Evolutionary conservation across 2,113 vertebrate species (phyloP), one percentile per base, ranked within the genome.

Genomic region (Condylura cristata): DNA sequence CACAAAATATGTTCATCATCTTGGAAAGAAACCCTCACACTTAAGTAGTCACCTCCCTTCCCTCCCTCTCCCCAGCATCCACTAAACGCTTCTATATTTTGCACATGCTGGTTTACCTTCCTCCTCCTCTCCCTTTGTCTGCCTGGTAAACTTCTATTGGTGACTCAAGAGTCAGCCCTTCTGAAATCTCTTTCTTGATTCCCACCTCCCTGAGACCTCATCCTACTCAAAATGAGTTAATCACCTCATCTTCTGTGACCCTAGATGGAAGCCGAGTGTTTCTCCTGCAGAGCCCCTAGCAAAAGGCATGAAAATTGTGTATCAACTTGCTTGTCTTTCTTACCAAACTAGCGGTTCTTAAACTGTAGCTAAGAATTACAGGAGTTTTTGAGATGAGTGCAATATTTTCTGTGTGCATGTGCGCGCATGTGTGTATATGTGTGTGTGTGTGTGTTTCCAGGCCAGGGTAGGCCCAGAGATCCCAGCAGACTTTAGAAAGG

Each of bases 21-120:
- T 1, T 0, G 10, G 4, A 22, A 65, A 17, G 41, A 84, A 71
- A 2, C 6, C 32, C 28, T 2, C 2, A 17, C 16, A 11, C 53
- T 17, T 70, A 6, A 44, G 20, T 14, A 30, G 26, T n/a, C 65
- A n/a, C 16, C 28, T 3, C 20, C 22, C 11, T 1, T 0, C 6
- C 44, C 34, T 10, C 3, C 37, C 13, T 51, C 7, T 34, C 30
- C 39, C 68, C 9, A 1, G 41, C 17, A 22, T 8, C 56, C n/a
- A 14, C n/a, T 37, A 44, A 18, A 41, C 7, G 5, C 37, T 68
- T 18, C 70, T 48, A 44, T 16, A 0, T 30, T 12, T n/a, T 11
- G 6, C 32, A 18, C 26, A 26, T 4, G 30, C 70, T 74, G 2
- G 0, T 13, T 41, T 26, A 0, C 53, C 44, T 26, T 58, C 63